Base-by-base conservation (phyloP, 1,140 invertebrate genomes). In the Apis florea region DNA sequence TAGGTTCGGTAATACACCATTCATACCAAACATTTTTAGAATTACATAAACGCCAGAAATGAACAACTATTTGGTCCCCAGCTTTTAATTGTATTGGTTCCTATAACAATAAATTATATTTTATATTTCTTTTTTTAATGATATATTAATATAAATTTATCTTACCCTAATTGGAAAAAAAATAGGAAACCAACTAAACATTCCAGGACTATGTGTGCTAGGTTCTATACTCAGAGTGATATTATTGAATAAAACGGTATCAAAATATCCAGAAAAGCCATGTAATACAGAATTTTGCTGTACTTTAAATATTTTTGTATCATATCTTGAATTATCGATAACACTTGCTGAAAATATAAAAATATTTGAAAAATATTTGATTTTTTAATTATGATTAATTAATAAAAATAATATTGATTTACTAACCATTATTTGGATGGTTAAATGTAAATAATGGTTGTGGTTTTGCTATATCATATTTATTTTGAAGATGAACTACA, bases 131-230 rank as follows among this genome's bases (percentile, higher is more conserved):
- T 59, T 64, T n/a, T 59, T 54, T 54, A 24, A 6, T 47, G 17
- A 54, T 53, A 17, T 5, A 53, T 77, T 59, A n/a, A 49, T 1
- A 24, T 70, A 31, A 15, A 71, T 77, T 13, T 40, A 9, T 80
- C 92, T 92, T 95, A 97, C 97, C 93, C 95, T 95, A 26, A 99
- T 95, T 49, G 98, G 98, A 91, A 99, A 99, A 84, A 97, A 97
- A 73, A 99, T 97, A 19, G 98, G 98, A 92, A 99, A 99, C 99
- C 99, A 99, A 85, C 98, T 98, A 87, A 98, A 97, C 97, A 99
- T 98, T 89, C 97, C 97, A 8, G 95, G 94, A 56, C 98, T 98
- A 91, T 98, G 97, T 10, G 97, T 98, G 24, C 95, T 93, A 9
- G 98, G 98, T 85, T 97, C 95, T 90, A 98, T 99, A 91, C 98